Evolutionary conservation across 2,888 invertebrate species (phyloP).

Genomic region (Euzophera pinguis): DNA sequence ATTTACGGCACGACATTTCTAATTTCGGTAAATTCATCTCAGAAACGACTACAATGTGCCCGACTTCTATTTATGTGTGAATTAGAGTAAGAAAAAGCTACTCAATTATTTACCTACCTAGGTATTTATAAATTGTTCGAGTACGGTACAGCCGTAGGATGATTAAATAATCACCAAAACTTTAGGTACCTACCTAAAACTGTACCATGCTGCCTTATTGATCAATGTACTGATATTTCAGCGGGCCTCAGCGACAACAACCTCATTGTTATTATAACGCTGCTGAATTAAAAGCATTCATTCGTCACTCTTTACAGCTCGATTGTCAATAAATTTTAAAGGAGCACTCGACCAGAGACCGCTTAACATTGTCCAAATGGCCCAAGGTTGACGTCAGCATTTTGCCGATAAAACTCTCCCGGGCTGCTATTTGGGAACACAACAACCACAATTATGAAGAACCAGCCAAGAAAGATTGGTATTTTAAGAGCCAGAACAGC

Average conservation of each 20-base stretch:
- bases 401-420: constrained; percentile 52
- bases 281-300: background rate
- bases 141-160: too few relatives aligned
- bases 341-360: constrained; percentile 10
- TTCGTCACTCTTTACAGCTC: background rate
- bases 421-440: constrained; percentile 53
- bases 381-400: constrained; percentile 59
- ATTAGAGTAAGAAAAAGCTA: too few relatives aligned
- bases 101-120: too few relatives aligned
- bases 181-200: too few relatives aligned
- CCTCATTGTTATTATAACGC: background rate
- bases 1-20: constrained; percentile 2
- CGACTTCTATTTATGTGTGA: too few relatives aligned
- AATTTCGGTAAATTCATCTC: too few relatives aligned
- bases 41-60: too few relatives aligned
- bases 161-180: too few relatives aligned
- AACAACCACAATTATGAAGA: constrained; percentile 54
- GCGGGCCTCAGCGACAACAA: background rate
- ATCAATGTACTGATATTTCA: background rate
- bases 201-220: too few relatives aligned
- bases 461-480: constrained; percentile 53
- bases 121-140: too few relatives aligned
- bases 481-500: constrained; percentile 50
- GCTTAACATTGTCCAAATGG: constrained; percentile 58
- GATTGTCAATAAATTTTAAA: constrained; percentile 8